Conservation (phyloP, 2,113 vertebrate species). For the Phodopus roborovskii region DNA sequence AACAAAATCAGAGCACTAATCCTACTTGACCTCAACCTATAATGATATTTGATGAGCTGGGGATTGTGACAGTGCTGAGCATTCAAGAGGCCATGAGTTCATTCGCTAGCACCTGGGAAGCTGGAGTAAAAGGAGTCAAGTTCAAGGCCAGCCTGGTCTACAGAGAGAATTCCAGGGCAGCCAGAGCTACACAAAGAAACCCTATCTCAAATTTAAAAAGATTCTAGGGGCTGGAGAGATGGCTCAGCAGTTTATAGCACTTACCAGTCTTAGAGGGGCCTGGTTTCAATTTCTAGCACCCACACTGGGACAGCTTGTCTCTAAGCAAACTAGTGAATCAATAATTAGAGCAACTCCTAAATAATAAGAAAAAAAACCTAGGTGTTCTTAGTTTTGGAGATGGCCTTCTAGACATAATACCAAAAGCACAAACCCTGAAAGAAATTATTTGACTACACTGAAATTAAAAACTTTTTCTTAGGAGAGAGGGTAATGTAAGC, state of each 20-base stretch:
- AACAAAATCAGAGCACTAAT: background rate
- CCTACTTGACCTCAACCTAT: background rate
- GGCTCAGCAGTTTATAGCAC: background rate
- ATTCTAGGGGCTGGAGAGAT: background rate
- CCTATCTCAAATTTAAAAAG: too few relatives aligned
- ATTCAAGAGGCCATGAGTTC: background rate
- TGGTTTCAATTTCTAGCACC: background rate
- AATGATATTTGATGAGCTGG: background rate
- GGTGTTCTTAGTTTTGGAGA: background rate
- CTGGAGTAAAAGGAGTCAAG: background rate
- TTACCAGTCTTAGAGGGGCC: background rate
- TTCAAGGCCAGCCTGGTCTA: background rate
- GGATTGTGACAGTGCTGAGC: background rate
- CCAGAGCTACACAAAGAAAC: background rate
- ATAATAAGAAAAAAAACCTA: background rate
- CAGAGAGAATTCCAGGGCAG: background rate
- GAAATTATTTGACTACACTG: background rate
- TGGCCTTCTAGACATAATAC: background rate
- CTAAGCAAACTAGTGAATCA: background rate
- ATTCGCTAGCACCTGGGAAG: background rate
- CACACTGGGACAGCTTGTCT: background rate
- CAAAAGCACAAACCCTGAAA: constrained; percentile 27
- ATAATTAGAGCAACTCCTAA: background rate
- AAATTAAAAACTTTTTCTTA: background rate
- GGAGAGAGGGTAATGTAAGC: background rate